Evolutionary conservation across 2,113 vertebrate genomes (phyloP).

Genomic region (Scortum barcoo): DNA sequence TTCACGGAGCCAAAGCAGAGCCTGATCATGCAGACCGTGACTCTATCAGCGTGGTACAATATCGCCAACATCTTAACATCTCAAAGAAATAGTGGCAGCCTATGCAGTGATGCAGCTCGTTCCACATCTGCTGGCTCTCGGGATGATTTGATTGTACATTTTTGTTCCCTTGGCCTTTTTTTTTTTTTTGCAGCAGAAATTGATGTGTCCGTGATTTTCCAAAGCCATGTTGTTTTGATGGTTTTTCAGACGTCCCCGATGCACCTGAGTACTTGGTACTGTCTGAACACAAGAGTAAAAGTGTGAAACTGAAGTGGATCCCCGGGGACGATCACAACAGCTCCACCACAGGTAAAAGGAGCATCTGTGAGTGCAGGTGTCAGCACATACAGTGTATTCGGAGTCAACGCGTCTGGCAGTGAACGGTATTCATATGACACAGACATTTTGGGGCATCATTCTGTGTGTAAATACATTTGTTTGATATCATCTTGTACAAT

Average conservation of each 20-base stretch:
- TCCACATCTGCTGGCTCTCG: conserved; percentile 44
- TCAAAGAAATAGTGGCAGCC: neutral
- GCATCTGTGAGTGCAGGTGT: conserved; percentile 28
- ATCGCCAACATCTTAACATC: conserved; percentile 12
- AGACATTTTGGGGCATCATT: conserved; percentile 10
- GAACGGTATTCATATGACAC: conserved; percentile 20
- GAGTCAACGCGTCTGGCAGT: neutral
- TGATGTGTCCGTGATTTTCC: conserved; percentile 47
- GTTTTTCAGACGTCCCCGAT: conserved; percentile 90
- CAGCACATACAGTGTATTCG: neutral
- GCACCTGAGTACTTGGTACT: conserved; percentile 88
- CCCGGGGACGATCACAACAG: conserved; percentile 91
- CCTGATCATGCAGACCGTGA: conserved; percentile 6
- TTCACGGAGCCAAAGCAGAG: conserved; percentile 42
- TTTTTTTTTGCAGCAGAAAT: conserved; percentile 38
- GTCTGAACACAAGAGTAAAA: conserved; percentile 88
- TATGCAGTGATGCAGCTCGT: conserved; percentile 25
- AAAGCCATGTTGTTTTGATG: conserved; percentile 52
- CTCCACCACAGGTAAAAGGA: conserved; percentile 87
- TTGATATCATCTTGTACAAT: conserved; percentile 51
- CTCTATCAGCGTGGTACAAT: conserved; percentile 32
- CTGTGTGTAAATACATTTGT: conserved; percentile 40
- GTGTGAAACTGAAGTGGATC: conserved; percentile 91
- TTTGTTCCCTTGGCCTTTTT: conserved; percentile 35
- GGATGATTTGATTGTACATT: conserved; percentile 43